phyloP scores from a whole-genome alignment of 2,113 vertebrate species.

The Tringa solitaria region DNA sequence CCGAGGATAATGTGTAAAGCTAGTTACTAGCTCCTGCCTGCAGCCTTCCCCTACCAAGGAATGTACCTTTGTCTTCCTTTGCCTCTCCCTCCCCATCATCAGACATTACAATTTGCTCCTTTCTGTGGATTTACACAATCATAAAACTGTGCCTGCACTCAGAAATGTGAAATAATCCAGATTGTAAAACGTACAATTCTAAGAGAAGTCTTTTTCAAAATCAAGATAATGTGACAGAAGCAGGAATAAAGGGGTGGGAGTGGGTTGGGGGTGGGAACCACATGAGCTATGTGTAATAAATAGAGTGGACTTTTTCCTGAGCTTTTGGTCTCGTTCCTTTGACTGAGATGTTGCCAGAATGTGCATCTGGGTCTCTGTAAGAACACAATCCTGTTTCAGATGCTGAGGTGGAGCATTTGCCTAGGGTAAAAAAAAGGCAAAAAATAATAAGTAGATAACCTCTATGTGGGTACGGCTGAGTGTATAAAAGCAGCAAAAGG shows the following conservation, averaged over 20 bases:
- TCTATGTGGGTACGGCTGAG: background rate
- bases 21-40: background rate
- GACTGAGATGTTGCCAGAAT: background rate
- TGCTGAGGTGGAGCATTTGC: background rate
- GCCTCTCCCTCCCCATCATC: background rate
- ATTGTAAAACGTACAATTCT: background rate
- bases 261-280: background rate
- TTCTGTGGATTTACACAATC: background rate
- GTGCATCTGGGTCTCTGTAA: background rate
- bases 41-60: background rate
- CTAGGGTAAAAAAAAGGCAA: background rate
- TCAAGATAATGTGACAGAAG: background rate
- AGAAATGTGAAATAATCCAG: background rate
- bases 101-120: rapidly evolving
- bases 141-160: background rate
- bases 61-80: background rate
- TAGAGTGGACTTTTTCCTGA: background rate
- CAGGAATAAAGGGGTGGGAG: background rate
- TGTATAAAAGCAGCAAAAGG: background rate
- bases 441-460: background rate
- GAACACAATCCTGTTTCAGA: background rate
- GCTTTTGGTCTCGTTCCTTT: background rate
- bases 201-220: background rate
- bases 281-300: background rate
- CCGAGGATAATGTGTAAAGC: background rate